Percentiles rank a stretch among this genome's conserved stretches.
These are phyloP conservation scores for Seira sanloemensis DNA, from an alignment of 2,888 invertebrate genomes.

Conservation along the genomic window DNA sequence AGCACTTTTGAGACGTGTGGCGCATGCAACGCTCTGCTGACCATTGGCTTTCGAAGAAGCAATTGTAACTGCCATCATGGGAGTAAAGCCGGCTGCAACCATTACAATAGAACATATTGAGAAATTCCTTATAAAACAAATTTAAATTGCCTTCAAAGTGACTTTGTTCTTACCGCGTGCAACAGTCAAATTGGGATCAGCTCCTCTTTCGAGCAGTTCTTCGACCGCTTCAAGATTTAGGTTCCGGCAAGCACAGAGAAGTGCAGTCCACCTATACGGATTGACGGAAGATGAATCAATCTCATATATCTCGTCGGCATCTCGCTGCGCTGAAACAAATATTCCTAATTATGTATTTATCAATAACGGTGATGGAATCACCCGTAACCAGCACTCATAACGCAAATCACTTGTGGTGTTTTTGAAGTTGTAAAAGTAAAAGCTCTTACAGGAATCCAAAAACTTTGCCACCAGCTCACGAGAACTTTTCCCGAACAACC, in stretches of 20 bases:
- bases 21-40: background rate
- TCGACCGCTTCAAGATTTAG: constrained; percentile 5
- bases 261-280: background rate
- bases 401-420: no score
- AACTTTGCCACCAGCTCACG: no score
- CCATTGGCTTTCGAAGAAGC: background rate
- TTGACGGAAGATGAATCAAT: background rate
- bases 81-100: constrained; percentile 4
- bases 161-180: constrained; percentile 9
- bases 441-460: no score
- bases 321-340: background rate
- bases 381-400: no score
- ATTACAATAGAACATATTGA: background rate
- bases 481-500: no score
- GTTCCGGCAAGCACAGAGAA: constrained; percentile 18
- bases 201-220: background rate
- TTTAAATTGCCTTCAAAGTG: no score
- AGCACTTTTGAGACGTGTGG: background rate
- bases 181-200: constrained; percentile 12
- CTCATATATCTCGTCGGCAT: background rate
- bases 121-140: background rate
- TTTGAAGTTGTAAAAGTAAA: no score
- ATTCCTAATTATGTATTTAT: no score
- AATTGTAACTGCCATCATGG: constrained; percentile 5
- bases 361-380: no score